Conservation (phyloP, 2,113 vertebrate genomes). For the Nicator chloris region DNA sequence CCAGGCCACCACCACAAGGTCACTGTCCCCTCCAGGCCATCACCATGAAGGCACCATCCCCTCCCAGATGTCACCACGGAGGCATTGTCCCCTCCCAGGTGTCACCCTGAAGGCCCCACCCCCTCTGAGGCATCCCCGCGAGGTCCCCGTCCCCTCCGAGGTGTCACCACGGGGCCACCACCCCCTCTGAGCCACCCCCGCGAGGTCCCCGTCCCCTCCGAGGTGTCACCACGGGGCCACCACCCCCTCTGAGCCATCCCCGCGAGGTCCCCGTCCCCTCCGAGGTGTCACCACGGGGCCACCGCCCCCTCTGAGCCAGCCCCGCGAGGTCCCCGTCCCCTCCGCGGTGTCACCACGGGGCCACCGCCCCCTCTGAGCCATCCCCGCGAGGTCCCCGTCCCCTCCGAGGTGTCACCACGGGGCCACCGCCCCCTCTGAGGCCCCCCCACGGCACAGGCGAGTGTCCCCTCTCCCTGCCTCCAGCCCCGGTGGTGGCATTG, state of each 20-base stretch:
- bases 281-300: neutral
- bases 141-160: neutral
- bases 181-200: no score
- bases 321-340: neutral
- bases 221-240: neutral
- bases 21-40: neutral
- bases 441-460: fast-evolving
- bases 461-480: neutral
- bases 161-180: neutral
- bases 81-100: no score
- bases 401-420: neutral
- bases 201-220: no score
- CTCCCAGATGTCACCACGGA: neutral
- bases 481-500: neutral
- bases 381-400: neutral
- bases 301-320: neutral
- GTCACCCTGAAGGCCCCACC: neutral
- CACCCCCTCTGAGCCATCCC: no score
- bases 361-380: neutral
- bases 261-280: no score
- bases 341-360: neutral
- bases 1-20: neutral
- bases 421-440: neutral
- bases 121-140: neutral
- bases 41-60: neutral